Conservation (phyloP, 2,797 vertebrate genomes). For the Neostethus bicornis region DNA sequence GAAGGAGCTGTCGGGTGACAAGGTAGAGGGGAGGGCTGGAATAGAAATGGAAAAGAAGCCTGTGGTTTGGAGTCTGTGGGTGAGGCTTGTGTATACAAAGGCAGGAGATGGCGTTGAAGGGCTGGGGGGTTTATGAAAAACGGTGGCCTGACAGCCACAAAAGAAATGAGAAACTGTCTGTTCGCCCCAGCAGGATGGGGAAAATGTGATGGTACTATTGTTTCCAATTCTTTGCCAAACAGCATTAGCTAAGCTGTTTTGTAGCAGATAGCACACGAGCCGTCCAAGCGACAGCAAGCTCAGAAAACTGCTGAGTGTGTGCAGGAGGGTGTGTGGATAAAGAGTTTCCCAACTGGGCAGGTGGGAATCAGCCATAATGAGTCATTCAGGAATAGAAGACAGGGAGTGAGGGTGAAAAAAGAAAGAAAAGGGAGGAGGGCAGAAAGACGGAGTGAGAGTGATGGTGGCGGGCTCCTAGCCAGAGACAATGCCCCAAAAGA, state of each 20-base stretch:
- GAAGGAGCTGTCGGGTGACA: slow-evolving; percentile 43
- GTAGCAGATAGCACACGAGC: slow-evolving; percentile 71
- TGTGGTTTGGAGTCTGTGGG: slow-evolving; percentile 42
- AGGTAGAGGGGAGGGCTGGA: slow-evolving; percentile 35
- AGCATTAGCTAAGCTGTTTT: slow-evolving; percentile 75
- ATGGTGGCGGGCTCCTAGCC: slow-evolving; percentile 63
- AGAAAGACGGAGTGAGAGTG: slow-evolving; percentile 56
- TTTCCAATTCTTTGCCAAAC: slow-evolving; percentile 69
- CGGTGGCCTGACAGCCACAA: slow-evolving; percentile 32
- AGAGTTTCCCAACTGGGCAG: slow-evolving; percentile 66
- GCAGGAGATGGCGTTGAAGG: slow-evolving; percentile 21
- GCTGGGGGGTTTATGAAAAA: slow-evolving; percentile 44
- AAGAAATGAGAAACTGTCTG: slow-evolving; percentile 57
- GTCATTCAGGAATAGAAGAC: slow-evolving; percentile 57
- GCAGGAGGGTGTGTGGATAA: slow-evolving; percentile 20
- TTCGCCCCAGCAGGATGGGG: slow-evolving; percentile 50
- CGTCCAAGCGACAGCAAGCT: slow-evolving; percentile 62
- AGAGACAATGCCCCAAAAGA: slow-evolving; percentile 73
- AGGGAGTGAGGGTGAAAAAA: slow-evolving; percentile 27
- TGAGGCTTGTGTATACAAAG: slow-evolving; percentile 39
- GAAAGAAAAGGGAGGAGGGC: slow-evolving; percentile 38
- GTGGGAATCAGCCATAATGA: slow-evolving; percentile 76
- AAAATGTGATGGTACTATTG: slow-evolving; percentile 66
- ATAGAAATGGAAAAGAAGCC: slow-evolving; percentile 46
- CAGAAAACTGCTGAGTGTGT: slow-evolving; percentile 66